Evolutionary conservation across 1,140 invertebrate genomes (phyloP).

Genomic region (Cotesia glomerata): DNA sequence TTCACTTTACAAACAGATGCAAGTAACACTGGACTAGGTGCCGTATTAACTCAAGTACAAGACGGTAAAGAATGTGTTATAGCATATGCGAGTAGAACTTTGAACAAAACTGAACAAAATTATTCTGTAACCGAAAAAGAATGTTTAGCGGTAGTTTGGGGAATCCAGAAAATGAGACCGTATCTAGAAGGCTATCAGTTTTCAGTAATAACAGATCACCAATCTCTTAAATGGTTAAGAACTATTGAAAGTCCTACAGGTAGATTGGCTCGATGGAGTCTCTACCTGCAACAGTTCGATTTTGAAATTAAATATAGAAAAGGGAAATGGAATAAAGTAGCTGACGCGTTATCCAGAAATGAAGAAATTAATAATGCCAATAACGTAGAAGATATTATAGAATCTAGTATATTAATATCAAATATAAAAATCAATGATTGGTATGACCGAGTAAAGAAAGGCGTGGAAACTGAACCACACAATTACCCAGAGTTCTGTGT

Average conservation of each 20-base stretch:
- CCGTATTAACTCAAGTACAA: constrained; percentile 40
- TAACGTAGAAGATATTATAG: constrained; percentile 15
- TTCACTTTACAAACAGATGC: constrained; percentile 46
- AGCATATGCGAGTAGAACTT: constrained; percentile 51
- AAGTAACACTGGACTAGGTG: constrained; percentile 40
- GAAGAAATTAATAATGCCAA: not conserved
- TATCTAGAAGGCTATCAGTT: constrained; percentile 59
- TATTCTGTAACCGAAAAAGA: constrained; percentile 60
- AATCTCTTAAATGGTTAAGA: constrained; percentile 56
- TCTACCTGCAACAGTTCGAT: no score
- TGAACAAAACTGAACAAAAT: constrained; percentile 52
- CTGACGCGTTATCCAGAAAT: constrained; percentile 47
- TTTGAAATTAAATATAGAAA: constrained; percentile 54
- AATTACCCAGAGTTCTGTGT: constrained; percentile 30
- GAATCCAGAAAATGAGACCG: constrained; percentile 53
- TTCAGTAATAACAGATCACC: constrained; percentile 60
- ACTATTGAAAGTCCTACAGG: constrained; percentile 52
- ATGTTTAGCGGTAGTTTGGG: constrained; percentile 57
- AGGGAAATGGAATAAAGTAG: constrained; percentile 48
- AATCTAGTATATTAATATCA: constrained; percentile 27
- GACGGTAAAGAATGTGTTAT: constrained; percentile 44
- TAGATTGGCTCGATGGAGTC: constrained; percentile 57
- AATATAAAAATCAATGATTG: constrained; percentile 40
- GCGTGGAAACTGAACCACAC: constrained; percentile 1
- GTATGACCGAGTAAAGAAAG: constrained; percentile 16